Evolutionary conservation across 2,113 vertebrate genomes (phyloP).

Genomic region (Podiceps cristatus): DNA sequence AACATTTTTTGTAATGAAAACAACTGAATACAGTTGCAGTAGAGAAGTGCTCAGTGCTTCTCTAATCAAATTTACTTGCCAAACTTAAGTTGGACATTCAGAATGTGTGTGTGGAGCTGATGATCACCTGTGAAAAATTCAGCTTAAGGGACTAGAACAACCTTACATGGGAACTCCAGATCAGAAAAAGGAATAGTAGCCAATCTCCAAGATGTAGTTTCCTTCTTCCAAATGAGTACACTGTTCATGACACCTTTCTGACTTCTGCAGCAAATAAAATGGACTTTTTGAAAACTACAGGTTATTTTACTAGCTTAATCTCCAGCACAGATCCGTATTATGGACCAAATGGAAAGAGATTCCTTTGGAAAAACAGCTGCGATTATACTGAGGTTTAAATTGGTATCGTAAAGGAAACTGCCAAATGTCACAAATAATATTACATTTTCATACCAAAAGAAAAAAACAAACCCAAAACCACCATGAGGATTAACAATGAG

Average conservation of each 20-base stretch:
- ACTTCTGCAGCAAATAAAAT: neutral
- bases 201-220: neutral
- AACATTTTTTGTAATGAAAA: neutral
- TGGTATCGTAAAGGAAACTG: neutral
- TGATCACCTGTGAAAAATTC: neutral
- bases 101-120: neutral
- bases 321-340: neutral
- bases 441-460: neutral
- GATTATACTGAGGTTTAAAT: neutral
- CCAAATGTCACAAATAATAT: neutral
- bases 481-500: neutral
- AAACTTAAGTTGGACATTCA: neutral
- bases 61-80: neutral
- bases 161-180: neutral
- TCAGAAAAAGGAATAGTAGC: neutral
- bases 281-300: neutral
- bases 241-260: neutral
- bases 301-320: neutral
- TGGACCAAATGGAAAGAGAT: neutral
- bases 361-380: neutral
- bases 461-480: too few species aligned
- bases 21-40: neutral
- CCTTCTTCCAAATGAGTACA: neutral
- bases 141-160: neutral
- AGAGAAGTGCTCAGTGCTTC: neutral